Evolutionary conservation across 1,140 invertebrate genomes (phyloP).

Genomic region (Euura lappo): DNA sequence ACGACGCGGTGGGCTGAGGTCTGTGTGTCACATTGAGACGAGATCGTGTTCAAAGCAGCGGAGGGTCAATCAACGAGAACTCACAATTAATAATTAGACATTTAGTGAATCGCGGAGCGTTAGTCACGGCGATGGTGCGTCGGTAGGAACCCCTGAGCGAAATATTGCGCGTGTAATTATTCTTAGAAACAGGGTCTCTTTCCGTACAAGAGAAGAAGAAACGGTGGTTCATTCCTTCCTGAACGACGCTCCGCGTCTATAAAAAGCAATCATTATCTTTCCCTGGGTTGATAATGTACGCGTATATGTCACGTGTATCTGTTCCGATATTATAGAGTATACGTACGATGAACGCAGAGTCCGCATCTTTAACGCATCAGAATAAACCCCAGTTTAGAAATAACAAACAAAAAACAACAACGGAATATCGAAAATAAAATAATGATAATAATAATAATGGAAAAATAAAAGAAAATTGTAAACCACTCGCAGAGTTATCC

Average conservation of each 20-base stretch:
- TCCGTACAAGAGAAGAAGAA: too few species aligned
- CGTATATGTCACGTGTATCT: conserved; percentile 6
- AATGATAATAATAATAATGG: too few species aligned
- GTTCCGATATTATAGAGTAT: neutral
- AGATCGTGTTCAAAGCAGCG: too few species aligned
- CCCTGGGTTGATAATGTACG: neutral
- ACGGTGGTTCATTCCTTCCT: neutral
- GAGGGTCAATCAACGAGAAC: too few species aligned
- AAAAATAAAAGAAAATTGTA: neutral
- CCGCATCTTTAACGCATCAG: neutral
- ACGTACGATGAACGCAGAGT: neutral
- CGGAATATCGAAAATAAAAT: too few species aligned
- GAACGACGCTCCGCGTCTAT: conserved; percentile 13
- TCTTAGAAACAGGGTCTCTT: neutral
- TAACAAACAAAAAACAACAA: neutral
- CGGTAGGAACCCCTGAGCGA: neutral
- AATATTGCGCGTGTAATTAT: conserved; percentile 5
- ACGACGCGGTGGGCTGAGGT: too few species aligned
- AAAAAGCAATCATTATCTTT: conserved; percentile 24
- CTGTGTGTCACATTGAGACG: too few species aligned
- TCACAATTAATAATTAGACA: too few species aligned
- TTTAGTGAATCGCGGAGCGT: neutral
- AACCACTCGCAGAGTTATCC: neutral
- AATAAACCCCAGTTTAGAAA: neutral
- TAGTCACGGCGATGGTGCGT: neutral